Percentiles rank a stretch among this genome's conserved stretches.
phyloP scores from a whole-genome alignment of 2,797 vertebrate genomes.

The Melanotaenia trifasciata region DNA sequence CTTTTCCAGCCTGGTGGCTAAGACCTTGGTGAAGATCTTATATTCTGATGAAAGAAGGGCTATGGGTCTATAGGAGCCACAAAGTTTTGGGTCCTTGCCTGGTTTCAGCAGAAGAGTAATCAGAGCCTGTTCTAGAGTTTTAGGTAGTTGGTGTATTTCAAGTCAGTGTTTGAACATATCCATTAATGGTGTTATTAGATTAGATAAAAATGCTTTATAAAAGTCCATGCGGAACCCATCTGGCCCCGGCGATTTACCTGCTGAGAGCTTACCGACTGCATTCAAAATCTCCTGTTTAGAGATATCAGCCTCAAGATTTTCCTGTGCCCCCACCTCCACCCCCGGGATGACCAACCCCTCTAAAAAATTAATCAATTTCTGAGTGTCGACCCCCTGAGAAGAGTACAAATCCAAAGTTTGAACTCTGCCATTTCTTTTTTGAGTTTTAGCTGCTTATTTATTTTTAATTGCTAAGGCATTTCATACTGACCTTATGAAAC shows the following conservation, averaged over 20 bases:
- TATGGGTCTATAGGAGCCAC: not conserved
- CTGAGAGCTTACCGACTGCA: not conserved
- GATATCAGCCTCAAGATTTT: not conserved
- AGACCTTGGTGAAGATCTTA: not conserved
- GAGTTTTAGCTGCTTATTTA: too few species aligned
- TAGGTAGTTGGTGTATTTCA: not conserved
- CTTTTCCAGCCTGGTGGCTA: too few species aligned
- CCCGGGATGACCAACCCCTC: not conserved
- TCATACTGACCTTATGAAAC: too few species aligned
- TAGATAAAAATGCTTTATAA: not conserved
- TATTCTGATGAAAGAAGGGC: not conserved
- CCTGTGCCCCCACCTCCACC: not conserved
- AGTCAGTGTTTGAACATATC: not conserved
- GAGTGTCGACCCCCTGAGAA: too few species aligned
- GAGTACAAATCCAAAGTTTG: too few species aligned
- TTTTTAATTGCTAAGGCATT: too few species aligned
- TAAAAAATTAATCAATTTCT: not conserved
- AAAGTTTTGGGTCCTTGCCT: not conserved
- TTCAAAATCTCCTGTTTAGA: too few species aligned
- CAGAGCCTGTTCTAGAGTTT: not conserved
- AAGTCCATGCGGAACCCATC: not conserved
- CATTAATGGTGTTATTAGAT: not conserved
- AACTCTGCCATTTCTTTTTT: too few species aligned
- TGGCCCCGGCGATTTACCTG: not conserved
- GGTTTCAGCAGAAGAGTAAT: too few species aligned